Base-by-base conservation (phyloP, 2,888 invertebrate genomes). In the Cenopis cana region DNA sequence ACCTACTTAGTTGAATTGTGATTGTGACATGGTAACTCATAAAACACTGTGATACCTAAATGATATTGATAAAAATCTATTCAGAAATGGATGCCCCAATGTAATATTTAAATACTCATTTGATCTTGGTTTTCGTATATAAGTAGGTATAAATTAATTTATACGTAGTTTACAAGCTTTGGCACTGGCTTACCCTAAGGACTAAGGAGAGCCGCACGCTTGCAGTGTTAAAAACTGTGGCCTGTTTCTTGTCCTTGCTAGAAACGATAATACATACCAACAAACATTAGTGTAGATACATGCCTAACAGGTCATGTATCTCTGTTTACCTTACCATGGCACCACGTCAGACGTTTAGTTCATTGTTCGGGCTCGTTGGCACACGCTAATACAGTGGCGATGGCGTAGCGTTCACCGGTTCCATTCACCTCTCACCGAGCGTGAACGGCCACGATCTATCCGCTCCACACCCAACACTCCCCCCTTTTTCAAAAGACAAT, bases 401-500 rank as follows among this genome's bases (percentile, higher is more conserved):
- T 88, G 89, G 90, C 90, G 89, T 90, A 90, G 90, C 91, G 84
- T 85, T 87, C 83, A 81, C 85, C 84, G 84, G 87, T 87, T 90
- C 91, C 91, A 89, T 91, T 93, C 91, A 92, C 93, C 93, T 93
- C 93, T 92, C 89, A 91, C 93, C 87, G 88, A 87, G 88, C 89
- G 87, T 87, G 88, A 90, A 89, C 89, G 88, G 88, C 85, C 85
- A 83, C 82, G 78, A 76, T 78, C 79, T 76, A 76, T 75, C 65
- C 65, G 54, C 72, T 49, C 73, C 73, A 74, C 75, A 62, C 74
- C 74, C 74, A 60, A 71, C 72, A 68, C 74, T 74, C 73, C 73
- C 66, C 74, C 75, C 69, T 73, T 76, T 78, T 75, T 74, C 65
- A 75, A 74, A 76, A 74, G 74, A 70, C 69, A 72, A 69, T 76